These are phyloP conservation scores for Agapetus fuscipes DNA, from an alignment of 2,888 invertebrate species.

Conservation along the genomic window DNA sequence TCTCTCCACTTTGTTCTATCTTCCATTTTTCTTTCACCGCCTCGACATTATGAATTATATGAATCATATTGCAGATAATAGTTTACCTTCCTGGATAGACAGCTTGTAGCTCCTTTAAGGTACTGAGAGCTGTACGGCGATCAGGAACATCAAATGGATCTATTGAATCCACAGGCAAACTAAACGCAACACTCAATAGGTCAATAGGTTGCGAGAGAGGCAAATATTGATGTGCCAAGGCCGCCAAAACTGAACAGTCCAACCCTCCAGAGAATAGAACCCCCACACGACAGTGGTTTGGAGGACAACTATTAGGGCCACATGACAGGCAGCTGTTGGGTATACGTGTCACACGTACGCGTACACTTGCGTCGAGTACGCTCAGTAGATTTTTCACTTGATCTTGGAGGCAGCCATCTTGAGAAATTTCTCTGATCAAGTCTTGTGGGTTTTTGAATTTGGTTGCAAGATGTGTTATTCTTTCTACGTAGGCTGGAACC, in stretches of 20 bases:
- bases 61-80: too few species aligned
- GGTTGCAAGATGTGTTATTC: too few species aligned
- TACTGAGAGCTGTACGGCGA: slow-evolving; percentile 75
- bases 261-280: slow-evolving; percentile 94
- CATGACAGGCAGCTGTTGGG: slow-evolving; percentile 55
- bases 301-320: slow-evolving; percentile 30
- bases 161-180: slow-evolving; percentile 33
- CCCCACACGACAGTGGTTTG: slow-evolving; percentile 59
- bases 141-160: slow-evolving; percentile 67
- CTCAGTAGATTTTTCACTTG: not conserved
- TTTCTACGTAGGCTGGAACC: slow-evolving; percentile 22
- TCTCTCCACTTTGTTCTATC: too few species aligned
- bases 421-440: too few species aligned
- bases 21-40: too few species aligned
- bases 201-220: slow-evolving; percentile 64
- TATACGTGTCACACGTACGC: slow-evolving; percentile 48
- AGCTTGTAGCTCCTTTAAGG: slow-evolving; percentile 55
- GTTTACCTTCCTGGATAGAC: slow-evolving; percentile 53
- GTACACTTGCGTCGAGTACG: slow-evolving; percentile 37
- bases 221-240: slow-evolving; percentile 63
- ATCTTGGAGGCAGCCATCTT: too few species aligned
- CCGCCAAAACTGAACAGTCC: slow-evolving; percentile 87
- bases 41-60: too few species aligned
- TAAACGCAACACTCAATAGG: slow-evolving; percentile 91
- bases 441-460: too few species aligned